Percentiles rank a stretch among this genome's conserved stretches.
Conservation (phyloP, 2,888 invertebrate species). For the Rotaria sp. region DNA sequence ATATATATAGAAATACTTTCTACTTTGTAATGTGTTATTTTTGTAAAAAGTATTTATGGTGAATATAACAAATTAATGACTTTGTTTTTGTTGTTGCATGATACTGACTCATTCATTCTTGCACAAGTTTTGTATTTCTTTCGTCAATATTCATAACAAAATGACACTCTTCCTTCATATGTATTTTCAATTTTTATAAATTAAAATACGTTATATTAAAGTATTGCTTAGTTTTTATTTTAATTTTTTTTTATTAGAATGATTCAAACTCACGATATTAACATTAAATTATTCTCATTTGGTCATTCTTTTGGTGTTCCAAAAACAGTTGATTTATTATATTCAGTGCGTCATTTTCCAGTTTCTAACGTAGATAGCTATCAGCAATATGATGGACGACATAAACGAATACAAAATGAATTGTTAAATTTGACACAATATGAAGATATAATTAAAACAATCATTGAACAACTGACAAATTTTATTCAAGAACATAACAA, state of each 20-base stretch:
- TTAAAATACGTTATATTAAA: too few relatives aligned
- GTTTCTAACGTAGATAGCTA: background rate
- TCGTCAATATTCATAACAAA: background rate
- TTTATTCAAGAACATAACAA: background rate
- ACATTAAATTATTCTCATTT: background rate
- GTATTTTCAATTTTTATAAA: too few relatives aligned
- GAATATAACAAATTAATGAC: too few relatives aligned
- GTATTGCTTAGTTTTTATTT: too few relatives aligned
- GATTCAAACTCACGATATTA: background rate
- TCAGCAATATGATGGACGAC: background rate
- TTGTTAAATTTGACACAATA: background rate
- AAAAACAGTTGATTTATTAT: background rate
- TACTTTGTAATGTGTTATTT: too few relatives aligned
- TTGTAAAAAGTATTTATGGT: too few relatives aligned
- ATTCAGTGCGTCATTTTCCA: background rate
- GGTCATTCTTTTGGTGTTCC: background rate
- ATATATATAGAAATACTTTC: too few relatives aligned
- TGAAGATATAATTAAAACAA: background rate
- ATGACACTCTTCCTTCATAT: background rate
- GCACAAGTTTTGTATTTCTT: background rate
- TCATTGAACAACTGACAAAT: background rate
- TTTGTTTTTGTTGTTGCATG: too few relatives aligned
- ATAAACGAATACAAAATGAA: slow-evolving; percentile 8
- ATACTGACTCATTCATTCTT: background rate
- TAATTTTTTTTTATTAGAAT: background rate